Percentiles rank a stretch among this genome's conserved stretches.
These are phyloP conservation scores for Rambutsinella grinnellia DNA, from an alignment of 2,888 invertebrate genomes.

Conservation along the genomic window DNA sequence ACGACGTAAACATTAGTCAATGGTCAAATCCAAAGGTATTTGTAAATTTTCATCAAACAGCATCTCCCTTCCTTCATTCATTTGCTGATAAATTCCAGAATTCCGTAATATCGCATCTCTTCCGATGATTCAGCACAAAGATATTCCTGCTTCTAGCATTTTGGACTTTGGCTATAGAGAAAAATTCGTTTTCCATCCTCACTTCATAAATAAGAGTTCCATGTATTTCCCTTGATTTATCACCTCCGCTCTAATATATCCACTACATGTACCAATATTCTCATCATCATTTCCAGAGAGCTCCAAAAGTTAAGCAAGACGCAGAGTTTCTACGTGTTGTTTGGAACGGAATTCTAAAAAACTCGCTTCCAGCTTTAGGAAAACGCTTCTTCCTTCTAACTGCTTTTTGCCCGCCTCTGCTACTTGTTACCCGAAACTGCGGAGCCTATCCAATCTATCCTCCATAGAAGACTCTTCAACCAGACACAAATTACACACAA, in stretches of 20 bases:
- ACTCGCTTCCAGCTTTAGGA: conserved; percentile 14
- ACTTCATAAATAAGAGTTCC: conserved; percentile 33
- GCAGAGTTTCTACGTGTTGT: conserved; percentile 7
- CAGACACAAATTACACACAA: neutral
- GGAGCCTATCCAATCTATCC: neutral
- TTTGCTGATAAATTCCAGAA: too few species aligned
- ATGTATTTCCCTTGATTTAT: conserved; percentile 26
- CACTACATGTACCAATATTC: conserved; percentile 17
- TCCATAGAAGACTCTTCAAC: neutral
- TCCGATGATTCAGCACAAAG: neutral
- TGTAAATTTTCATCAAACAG: too few species aligned
- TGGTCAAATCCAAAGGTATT: too few species aligned
- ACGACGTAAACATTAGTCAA: too few species aligned
- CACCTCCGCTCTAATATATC: conserved; percentile 5
- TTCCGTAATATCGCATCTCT: too few species aligned
- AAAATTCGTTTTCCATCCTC: conserved; percentile 36
- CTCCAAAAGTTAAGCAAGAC: neutral
- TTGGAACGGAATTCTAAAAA: conserved; percentile 37
- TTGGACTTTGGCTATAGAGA: neutral
- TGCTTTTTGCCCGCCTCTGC: conserved; percentile 19
- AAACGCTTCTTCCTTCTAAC: conserved; percentile 3
- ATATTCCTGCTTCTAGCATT: neutral
- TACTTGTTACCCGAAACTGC: conserved; percentile 4
- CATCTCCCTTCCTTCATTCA: too few species aligned
- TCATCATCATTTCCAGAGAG: conserved; percentile 5